Conservation (phyloP, 2,797 vertebrate species). For the Sebastes baramenuke region DNA sequence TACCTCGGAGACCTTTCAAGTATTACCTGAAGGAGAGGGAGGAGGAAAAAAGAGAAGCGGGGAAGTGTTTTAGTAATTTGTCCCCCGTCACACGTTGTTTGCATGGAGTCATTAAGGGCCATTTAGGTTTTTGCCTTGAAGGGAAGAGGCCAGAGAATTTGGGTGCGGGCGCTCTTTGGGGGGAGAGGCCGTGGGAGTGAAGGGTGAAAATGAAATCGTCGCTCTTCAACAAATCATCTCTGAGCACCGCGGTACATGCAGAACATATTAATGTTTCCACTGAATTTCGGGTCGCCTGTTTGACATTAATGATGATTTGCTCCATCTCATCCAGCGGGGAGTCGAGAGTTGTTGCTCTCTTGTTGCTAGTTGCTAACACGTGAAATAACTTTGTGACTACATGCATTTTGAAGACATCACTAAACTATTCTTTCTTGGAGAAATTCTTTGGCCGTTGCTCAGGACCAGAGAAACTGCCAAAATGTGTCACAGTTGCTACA, state of each 20-base stretch:
- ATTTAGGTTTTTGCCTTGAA: conserved; percentile 75
- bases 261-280: conserved; percentile 66
- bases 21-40: conserved; percentile 69
- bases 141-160: conserved; percentile 58
- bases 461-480: conserved; percentile 70
- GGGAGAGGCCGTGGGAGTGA: conserved; percentile 38
- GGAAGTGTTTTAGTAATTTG: conserved; percentile 78
- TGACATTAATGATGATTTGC: conserved; percentile 77
- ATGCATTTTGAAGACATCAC: conserved; percentile 73
- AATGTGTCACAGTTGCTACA: conserved; percentile 73
- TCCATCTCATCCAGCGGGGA: conserved; percentile 63
- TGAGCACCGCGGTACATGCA: conserved; percentile 34
- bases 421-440: conserved; percentile 69
- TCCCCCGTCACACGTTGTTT: conserved; percentile 80
- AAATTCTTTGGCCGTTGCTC: conserved; percentile 64
- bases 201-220: conserved; percentile 75
- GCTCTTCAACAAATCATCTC: conserved; percentile 75
- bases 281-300: conserved; percentile 61
- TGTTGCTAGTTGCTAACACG: conserved; percentile 75
- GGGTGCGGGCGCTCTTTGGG: conserved; percentile 53
- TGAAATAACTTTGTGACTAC: conserved; percentile 78
- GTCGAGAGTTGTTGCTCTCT: conserved; percentile 65
- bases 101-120: conserved; percentile 79
- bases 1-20: conserved; percentile 67
- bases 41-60: conserved; percentile 40